These are phyloP conservation scores for Saguinus oedipus DNA, from an alignment of 2,797 vertebrate species.

Conservation along the genomic window DNA sequence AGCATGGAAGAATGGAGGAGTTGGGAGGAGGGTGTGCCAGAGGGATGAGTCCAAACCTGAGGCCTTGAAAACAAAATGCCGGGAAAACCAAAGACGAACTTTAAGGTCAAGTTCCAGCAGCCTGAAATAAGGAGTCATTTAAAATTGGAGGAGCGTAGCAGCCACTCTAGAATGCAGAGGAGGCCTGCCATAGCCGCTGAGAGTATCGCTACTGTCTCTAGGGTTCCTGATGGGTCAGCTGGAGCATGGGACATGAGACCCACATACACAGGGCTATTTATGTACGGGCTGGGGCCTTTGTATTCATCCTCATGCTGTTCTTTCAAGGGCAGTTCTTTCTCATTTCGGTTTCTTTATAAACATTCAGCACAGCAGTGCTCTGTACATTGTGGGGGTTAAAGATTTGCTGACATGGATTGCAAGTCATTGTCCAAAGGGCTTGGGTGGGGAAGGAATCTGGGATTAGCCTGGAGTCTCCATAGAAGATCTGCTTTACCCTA, in stretches of 20 bases:
- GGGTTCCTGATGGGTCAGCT: neutral
- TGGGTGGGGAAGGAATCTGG: neutral
- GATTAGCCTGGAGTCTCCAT: neutral
- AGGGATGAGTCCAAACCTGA: neutral
- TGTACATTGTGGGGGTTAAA: neutral
- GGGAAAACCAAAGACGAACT: neutral
- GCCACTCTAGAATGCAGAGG: neutral
- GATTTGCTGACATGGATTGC: neutral
- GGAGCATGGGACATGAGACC: rapidly evolving
- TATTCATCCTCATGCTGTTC: neutral
- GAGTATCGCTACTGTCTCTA: rapidly evolving
- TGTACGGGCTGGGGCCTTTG: neutral
- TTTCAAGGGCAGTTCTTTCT: neutral
- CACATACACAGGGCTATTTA: too few species aligned
- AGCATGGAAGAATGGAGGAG: neutral
- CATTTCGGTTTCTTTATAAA: neutral
- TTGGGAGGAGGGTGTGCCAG: neutral
- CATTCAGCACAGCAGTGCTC: neutral
- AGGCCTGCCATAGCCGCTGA: neutral
- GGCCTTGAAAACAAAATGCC: neutral
- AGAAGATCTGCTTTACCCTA: neutral
- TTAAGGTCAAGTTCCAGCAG: neutral
- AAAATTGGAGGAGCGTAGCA: neutral
- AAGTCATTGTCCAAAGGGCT: neutral
- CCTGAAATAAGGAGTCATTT: neutral